Base-by-base conservation (phyloP, 2,888 invertebrate species). In the Drosophila borealis region DNA sequence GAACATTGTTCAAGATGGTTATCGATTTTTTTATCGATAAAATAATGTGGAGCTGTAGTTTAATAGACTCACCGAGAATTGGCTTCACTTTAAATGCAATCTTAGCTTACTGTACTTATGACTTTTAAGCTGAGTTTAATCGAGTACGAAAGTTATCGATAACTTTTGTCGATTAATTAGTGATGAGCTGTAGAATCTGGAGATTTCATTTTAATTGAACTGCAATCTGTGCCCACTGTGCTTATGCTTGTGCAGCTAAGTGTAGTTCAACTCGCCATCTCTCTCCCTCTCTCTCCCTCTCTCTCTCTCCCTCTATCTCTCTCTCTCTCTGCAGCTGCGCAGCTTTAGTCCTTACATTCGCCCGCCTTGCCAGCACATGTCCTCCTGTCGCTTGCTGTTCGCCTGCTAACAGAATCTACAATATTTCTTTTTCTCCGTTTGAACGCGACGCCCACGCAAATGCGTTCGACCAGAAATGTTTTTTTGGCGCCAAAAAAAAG, bases 371-470 rank as follows among this genome's bases (percentile, higher is more conserved):
- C 21, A 41, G 14, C 14, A 17, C 36, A 14, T 25, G 34, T 34
- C 44, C 53, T 36, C n/a, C 70, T 19, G 0, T 0, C 11, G 14
- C 0, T 1, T 87, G 41, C 82, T 91, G 91, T 55, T 75, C 57
- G 76, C 91, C 91, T 80, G 73, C 74, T 82, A 77, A 33, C 80
- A 77, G 89, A 88, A 90, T 91, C 91, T 91, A 89, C 88, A 89
- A 85, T 73, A 88, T 79, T 89, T 89, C 88, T 91, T 91, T 91
- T 91, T 91, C 90, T 88, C 83, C 78, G 79, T 63, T 80, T 66
- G 63, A 76, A 80, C 77, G 68, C 54, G 64, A 90, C 91, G 90
- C 90, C 90, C 91, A 91, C 90, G 91, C 90, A 89, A 69, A 57
- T 4, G 45, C 36, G 21, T 56, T 48, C 51, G 49, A 62, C 49